Evolutionary conservation across 2,113 vertebrate species (phyloP), one percentile per base, ranked within the genome.

Genomic region (Pampusana beccarii): DNA sequence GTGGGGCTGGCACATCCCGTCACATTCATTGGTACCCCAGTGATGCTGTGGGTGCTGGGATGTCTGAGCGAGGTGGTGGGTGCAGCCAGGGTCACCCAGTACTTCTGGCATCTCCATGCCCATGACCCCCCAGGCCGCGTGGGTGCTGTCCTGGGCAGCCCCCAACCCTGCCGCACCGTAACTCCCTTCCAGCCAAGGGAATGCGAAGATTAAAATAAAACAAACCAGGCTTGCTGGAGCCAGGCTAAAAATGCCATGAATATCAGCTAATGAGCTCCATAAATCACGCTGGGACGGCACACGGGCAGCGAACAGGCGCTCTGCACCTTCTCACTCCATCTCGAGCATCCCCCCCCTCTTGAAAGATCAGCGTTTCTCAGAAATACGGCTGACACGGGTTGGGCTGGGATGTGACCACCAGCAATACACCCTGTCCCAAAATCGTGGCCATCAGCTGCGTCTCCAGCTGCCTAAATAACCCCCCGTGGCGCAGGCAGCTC

Each of bases 131-230:
- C n/a, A n/a, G 5, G 65, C 60, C 5, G 10, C 0, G 1, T 50
- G 61, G 72, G 46, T 29, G 25, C 38, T 75, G 66, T 33, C 78
- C 78, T 0, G 0, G 33, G 51, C 51, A 54, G 36, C 79, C 40
- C 77, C 88, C 56, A 54, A 1, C 33, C 56, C 56, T 33, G 31
- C 38, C 0, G 0, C 34, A 31, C 61, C 7, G 4, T 28, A 50
- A 79, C 94, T 95, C 95, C 94, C 86, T 86, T 93, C 78, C 78
- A 60, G 53, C 70, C 3, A 1, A 57, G 72, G 80, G 93, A 95
- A 88, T 48, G 92, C 5, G 69, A 56, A 93, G 72, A 94, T 95
- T 92, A 95, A 96, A 96, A 89, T 84, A 86, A 96, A 94, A 81
- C 95, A 95, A 97, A 61, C 53, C 85, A 77, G 78, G 42, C 61